Evolutionary conservation across 2,888 invertebrate genomes (phyloP).

Genomic region (Ceratothoa steindachneri): DNA sequence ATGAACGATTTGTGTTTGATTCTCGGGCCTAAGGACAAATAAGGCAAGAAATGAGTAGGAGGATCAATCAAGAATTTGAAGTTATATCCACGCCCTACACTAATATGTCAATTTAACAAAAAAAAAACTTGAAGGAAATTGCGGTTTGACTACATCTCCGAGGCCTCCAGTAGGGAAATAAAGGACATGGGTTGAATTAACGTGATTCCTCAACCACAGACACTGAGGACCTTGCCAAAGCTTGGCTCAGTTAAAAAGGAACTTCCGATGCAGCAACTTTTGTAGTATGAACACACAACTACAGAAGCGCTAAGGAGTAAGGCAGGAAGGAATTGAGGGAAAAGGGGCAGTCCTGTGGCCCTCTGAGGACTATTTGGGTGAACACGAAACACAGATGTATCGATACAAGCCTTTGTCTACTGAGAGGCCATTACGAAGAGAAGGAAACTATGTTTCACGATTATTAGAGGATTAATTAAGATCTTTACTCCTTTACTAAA

Average conservation of each 20-base stretch:
- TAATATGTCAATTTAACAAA: background rate
- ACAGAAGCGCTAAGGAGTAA: background rate
- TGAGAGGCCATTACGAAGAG: too few relatives aligned
- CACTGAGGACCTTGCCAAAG: too few relatives aligned
- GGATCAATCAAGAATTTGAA: too few relatives aligned
- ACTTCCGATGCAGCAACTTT: background rate
- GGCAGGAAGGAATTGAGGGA: background rate
- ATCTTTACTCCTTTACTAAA: too few relatives aligned
- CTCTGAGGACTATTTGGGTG: background rate
- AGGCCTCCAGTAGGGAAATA: too few relatives aligned
- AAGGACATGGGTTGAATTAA: too few relatives aligned
- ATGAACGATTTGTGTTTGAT: constrained; percentile 43
- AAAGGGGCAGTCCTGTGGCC: background rate
- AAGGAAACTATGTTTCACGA: too few relatives aligned
- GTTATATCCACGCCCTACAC: background rate
- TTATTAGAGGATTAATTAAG: too few relatives aligned
- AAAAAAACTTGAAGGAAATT: too few relatives aligned
- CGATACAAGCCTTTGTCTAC: background rate
- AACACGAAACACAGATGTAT: background rate
- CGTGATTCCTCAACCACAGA: too few relatives aligned
- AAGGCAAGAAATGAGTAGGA: background rate
- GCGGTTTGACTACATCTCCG: too few relatives aligned
- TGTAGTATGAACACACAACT: background rate
- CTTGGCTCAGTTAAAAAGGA: too few relatives aligned
- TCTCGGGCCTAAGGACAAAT: constrained; percentile 42